phyloP scores from a whole-genome alignment of 2,797 vertebrate species.

The Tolypeutes matacus region DNA sequence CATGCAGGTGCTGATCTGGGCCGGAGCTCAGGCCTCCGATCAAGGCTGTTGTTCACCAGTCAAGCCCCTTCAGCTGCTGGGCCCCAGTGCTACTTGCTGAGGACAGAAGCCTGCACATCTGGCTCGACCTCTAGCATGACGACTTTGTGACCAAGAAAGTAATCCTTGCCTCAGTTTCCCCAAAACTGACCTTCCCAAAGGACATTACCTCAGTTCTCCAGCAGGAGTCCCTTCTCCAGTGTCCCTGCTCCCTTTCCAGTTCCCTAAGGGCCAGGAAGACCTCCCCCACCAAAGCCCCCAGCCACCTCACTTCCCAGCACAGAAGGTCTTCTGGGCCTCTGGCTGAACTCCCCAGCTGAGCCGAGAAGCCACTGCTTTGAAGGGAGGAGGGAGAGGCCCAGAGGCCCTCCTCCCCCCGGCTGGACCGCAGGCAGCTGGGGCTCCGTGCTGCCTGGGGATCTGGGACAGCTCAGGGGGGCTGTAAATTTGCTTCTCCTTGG shows the following conservation, averaged over 20 bases:
- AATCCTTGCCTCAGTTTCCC: conserved; percentile 57
- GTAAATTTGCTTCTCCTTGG: conserved; percentile 77
- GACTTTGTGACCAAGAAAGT: not conserved
- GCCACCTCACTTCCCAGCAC: conserved; percentile 71
- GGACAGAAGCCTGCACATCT: not conserved
- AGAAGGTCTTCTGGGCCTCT: conserved; percentile 74
- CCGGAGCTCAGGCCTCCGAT: not conserved
- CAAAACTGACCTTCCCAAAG: not conserved
- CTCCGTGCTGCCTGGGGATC: conserved; percentile 62
- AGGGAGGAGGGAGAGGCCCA: not conserved
- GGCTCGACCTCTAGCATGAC: not conserved
- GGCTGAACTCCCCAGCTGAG: conserved; percentile 65
- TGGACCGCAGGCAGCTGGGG: conserved; percentile 58
- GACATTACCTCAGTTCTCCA: not conserved
- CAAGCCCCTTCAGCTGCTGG: not conserved
- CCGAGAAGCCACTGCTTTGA: conserved; percentile 46
- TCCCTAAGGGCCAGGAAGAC: conserved; percentile 25
- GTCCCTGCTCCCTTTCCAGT: conserved; percentile 44
- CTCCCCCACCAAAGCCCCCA: not conserved
- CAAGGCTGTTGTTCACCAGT: not conserved
- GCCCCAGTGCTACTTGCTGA: not conserved
- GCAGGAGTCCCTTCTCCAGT: not conserved
- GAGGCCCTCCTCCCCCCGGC: not conserved
- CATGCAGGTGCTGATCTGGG: not conserved
- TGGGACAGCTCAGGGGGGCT: conserved; percentile 61